These are phyloP conservation scores for Brachionus rubens DNA, from an alignment of 1,140 invertebrate species.

Conservation along the genomic window DNA sequence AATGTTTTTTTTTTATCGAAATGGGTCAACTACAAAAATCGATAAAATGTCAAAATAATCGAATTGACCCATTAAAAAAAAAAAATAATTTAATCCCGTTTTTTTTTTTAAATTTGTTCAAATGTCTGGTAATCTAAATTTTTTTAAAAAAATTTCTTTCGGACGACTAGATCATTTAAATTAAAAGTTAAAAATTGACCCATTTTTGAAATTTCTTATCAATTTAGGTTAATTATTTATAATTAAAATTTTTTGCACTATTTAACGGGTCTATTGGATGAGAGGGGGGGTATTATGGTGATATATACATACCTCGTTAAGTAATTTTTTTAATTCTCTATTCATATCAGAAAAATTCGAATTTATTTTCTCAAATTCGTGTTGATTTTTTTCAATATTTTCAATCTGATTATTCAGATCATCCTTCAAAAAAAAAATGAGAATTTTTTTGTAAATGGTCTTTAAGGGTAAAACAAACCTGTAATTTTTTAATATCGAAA, in stretches of 20 bases:
- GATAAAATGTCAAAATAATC: conserved; percentile 15
- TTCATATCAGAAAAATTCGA: background rate
- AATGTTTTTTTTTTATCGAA: background rate
- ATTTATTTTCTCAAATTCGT: conserved; percentile 18
- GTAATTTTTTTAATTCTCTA: background rate
- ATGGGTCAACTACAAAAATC: conserved; percentile 37
- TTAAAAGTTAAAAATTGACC: background rate
- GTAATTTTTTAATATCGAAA: conserved; percentile 34
- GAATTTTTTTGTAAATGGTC: too few relatives aligned
- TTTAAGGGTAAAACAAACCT: background rate
- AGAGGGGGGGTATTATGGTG: too few relatives aligned
- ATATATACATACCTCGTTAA: conserved; percentile 11
- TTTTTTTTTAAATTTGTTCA: conserved; percentile 20
- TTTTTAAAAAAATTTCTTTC: background rate
- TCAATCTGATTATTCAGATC: conserved; percentile 9
- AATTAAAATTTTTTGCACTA: background rate
- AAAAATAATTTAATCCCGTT: background rate
- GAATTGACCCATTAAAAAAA: conserved; percentile 31
- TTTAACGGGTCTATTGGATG: too few relatives aligned
- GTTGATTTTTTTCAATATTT: background rate
- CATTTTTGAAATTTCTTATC: too few relatives aligned
- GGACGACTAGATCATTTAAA: conserved; percentile 16
- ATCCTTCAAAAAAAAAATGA: conserved; percentile 3
- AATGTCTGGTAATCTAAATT: conserved; percentile 7
- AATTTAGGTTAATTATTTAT: background rate